Percentiles rank a stretch among this genome's conserved stretches.
phyloP scores from a whole-genome alignment of 2,797 vertebrate genomes.

The Triplophysa bombifrons region DNA sequence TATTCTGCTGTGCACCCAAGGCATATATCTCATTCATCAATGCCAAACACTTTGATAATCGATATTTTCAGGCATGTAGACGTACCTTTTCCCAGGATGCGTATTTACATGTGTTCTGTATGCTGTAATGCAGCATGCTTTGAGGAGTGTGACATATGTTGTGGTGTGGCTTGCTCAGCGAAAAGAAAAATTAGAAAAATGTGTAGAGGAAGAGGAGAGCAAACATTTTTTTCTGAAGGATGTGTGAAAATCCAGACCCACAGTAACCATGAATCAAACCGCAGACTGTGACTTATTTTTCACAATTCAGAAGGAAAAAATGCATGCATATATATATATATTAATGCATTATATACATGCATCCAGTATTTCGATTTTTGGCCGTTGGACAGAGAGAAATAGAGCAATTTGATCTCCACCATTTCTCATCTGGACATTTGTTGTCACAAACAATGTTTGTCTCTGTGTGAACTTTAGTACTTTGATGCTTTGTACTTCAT shows the following conservation, averaged over 20 bases:
- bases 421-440: background rate
- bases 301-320: background rate
- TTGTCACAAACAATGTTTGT: slow-evolving; percentile 3
- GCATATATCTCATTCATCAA: slow-evolving; percentile 16
- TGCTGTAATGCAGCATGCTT: slow-evolving; percentile 1
- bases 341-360: slow-evolving; percentile 4
- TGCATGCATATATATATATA: slow-evolving; percentile 31
- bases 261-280: slow-evolving; percentile 58
- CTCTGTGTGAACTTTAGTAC: background rate
- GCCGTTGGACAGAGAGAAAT: background rate
- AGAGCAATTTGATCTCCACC: background rate
- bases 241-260: slow-evolving; percentile 60
- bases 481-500: background rate
- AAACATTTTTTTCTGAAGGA: slow-evolving; percentile 22
- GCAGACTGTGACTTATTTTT: slow-evolving; percentile 43
- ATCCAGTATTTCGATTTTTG: slow-evolving; percentile 5
- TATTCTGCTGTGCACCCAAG: slow-evolving; percentile 1
- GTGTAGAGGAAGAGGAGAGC: slow-evolving; percentile 7
- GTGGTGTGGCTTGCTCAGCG: slow-evolving; percentile 50
- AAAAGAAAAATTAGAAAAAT: slow-evolving; percentile 38
- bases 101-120: slow-evolving; percentile 17
- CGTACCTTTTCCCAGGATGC: background rate
- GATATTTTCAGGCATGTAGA: slow-evolving; percentile 2
- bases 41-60: slow-evolving; percentile 28
- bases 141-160: slow-evolving; percentile 54